Conservation (phyloP, 2,888 invertebrate species). For the Crepidodera aurea region DNA sequence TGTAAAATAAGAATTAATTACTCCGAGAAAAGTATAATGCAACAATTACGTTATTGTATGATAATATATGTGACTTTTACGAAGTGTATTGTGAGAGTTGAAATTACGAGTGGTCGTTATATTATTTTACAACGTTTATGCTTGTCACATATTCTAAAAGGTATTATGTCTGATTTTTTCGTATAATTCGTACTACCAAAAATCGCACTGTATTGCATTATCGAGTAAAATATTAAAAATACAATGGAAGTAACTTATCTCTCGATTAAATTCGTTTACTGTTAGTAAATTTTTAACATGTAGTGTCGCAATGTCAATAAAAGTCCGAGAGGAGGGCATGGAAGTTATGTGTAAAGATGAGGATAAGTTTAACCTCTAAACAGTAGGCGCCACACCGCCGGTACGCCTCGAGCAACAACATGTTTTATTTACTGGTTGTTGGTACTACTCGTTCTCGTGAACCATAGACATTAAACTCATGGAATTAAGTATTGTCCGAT, state of each 20-base stretch:
- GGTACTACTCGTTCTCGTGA: constrained; percentile 35
- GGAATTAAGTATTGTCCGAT: constrained; percentile 49
- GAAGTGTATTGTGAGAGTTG: constrained; percentile 2
- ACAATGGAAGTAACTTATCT: background rate
- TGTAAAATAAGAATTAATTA: background rate
- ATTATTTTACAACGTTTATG: background rate
- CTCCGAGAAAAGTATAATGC: background rate
- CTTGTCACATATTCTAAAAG: background rate
- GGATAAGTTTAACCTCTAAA: constrained; percentile 55
- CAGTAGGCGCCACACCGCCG: constrained; percentile 58
- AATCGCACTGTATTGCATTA: too few relatives aligned
- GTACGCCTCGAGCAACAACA: constrained; percentile 48
- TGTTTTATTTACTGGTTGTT: constrained; percentile 47
- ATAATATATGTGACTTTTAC: constrained; percentile 5
- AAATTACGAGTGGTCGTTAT: background rate
- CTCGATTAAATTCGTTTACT: background rate
- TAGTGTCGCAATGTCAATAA: constrained; percentile 45
- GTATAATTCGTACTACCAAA: background rate
- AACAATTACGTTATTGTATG: constrained; percentile 1
- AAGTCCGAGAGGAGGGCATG: constrained; percentile 37
- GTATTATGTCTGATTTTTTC: background rate
- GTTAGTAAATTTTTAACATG: constrained; percentile 15
- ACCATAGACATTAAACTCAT: constrained; percentile 44
- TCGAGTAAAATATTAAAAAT: background rate
- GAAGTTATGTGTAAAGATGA: constrained; percentile 35